Base-by-base conservation (phyloP, 2,888 invertebrate genomes). In the Drosophila mimetica region DNA sequence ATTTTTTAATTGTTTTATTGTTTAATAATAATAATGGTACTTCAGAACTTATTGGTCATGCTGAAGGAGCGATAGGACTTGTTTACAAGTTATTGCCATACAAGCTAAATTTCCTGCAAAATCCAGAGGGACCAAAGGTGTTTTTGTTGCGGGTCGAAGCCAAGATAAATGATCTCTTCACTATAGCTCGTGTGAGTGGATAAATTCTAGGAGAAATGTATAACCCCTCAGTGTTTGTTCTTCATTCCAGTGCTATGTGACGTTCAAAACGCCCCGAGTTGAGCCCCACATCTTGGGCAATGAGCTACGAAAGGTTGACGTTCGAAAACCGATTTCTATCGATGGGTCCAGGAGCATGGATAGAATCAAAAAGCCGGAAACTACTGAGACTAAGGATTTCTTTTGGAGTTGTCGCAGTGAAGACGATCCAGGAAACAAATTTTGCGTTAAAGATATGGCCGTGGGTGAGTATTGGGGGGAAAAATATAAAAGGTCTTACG, bases 171-270 rank as follows among this genome's bases (percentile, higher is more conserved):
- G 42, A 28, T 8, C 32, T 53, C 4, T 0, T 9, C 1, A 28
- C 57, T 2, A 46, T 58, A 36, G 65, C 75, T 16, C 72, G 74
- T 28, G 74, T 74, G 37, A 75, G 74, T 75, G 39, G 9, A 20
- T 20, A n/a, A 3, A 7, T 1, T 30, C 25, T 14, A 9, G 11
- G 7, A n/a, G 41, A 18, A 25, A 25, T 22, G 16, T 59, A 14
- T 39, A 39, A 36, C 46, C 9, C 39, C 13, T 30, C 46, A 46
- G 14, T 16, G 36, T n/a, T 36, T 39, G 6, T 7, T 8, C 8
- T 20, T 9, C 7, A 14, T 58, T 51, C 0, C 30, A 74, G 74
- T 74, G 74, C 41, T 74, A 74, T 11, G 5, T 75, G 34, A 47
- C 16, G 4, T 37, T 46, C 28, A 8, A 2, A 0, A 30, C 64